Base-by-base conservation (phyloP, 2,113 vertebrate species). In the Pachyramphus minor region DNA sequence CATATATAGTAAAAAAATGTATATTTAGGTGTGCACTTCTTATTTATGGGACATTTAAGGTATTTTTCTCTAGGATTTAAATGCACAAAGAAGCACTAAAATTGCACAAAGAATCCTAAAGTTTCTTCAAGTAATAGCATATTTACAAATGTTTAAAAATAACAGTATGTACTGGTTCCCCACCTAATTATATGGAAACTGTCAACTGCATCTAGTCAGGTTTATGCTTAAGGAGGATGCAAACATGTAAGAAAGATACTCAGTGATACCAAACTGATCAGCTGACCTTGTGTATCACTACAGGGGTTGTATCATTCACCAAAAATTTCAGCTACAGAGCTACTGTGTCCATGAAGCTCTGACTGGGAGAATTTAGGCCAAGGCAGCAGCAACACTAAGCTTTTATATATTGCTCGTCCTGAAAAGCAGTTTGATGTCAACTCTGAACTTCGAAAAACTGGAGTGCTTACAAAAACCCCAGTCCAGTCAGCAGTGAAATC, bases 231-330 rank as follows among this genome's bases (percentile, higher is more conserved):
- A 72, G 30, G 25, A 84, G 24, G 33, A 69, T 53, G 35, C 68
- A 94, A 75, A 89, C 5, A 17, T 49, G 0, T 18, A 24, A 82
- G 30, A 33, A 58, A 23, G 41, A 62, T 62, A 56, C 27, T 79
- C 5, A 50, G 58, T 8, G 44, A 49, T 16, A 53, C 4, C 6
- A 62, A 89, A 66, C 8, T 5, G 19, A 78, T 24, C 39, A 47
- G 49, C 27, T 10, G 19, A 68, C 8, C 37, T 23, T 25, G 17
- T 0, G 2, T 12, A 37, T 33, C 31, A 16, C n/a, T 50, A 16
- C 30, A n/a, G 24, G 13, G 22, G 41, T 4, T 44, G 9, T 21
- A 64, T 58, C 0, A 0, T 4, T n/a, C 49, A 76, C 27, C 20
- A 31, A 8, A 21, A 8, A 24, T 13, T 23, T 35, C 35, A 69